Base-by-base conservation (phyloP, 2,888 invertebrate species). In the Liposcelis brunnea region DNA sequence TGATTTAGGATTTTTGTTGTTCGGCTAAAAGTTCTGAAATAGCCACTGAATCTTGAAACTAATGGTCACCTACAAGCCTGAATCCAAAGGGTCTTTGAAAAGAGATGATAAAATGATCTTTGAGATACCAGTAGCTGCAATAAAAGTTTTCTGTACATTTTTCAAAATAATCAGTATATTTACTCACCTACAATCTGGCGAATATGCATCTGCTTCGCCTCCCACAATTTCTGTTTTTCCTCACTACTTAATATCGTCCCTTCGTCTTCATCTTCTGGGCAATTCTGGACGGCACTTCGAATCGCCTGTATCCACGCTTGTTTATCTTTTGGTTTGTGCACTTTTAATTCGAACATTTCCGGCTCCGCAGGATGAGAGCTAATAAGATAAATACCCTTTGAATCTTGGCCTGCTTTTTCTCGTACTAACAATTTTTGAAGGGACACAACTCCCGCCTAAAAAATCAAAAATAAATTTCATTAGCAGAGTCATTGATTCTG, bases 331-430 rank as follows among this genome's bases (percentile, higher is more conserved):
- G 89, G 89, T 51, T 83, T 75, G 56, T 86, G 84, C 50, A 74
- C 72, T 58, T 91, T 78, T 44, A 95, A 67, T 60, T 94, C 94
- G 60, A 93, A 94, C 93, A 95, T 94, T 68, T 94, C 94, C 0
- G 93, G 93, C 58, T 84, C 85, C 3, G 78, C 73, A 4, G 89
- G 86, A 58, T 89, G 89, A 53, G 89, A 87, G 52, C 86, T 87
- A 55, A 95, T 91, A 46, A 95, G 74, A 66, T 93, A 94, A 56
- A 95, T 78, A 1, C 90, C 87, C 2, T 84, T 71, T 2, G 80
- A 80, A n/a, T 80, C 79, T 46, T 84, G 83, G 45, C 91, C 90
- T 1, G 93, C 91, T 61, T 94, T 94, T 63, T 94, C 93, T 14
- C 94, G 73, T 6, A 94, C 90, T 47, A 95, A 67, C 45, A 95